Evolutionary conservation across 2,888 invertebrate species (phyloP), one percentile per base, ranked within the genome.

Genomic region (Drosophila conformis): DNA sequence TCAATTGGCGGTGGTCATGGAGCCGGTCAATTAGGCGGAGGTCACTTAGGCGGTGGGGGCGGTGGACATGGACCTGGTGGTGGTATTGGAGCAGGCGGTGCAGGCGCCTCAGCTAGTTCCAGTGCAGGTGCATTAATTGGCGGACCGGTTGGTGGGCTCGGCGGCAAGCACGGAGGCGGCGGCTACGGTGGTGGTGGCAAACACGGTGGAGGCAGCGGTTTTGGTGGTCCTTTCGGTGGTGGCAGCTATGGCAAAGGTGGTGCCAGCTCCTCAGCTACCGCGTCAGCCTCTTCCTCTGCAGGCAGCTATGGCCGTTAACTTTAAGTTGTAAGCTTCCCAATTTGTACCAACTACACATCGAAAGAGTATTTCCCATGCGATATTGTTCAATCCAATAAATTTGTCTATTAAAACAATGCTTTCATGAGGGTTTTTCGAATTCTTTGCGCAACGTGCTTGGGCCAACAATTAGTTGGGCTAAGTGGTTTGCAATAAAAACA

Each of bases 261-360:
- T 35, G 73, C 83, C 35, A 73, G 70, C 42, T 60, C 87, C 10
- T 76, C 81, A 33, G 76, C 83, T 10, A 48, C 76, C 4, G 70
- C 83, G 4, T 49, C 73, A 46, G 57, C 78, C 13, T 21, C 72
- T 11, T 36, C 77, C 10, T 40, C 70, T 6, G 35, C 64, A 3
- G 70, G 74, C 46, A n/a, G 78, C 70, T 40, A 73, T 42, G 54
- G 75, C 27, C 53, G 78, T 74, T 59, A 80, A 57, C 40, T 51
- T 46, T 59, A 70, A 48, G 31, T n/a, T 25, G 11, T 35, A 40
- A 61, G 27, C 21, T 42, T 40, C 21, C 7, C 48, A 21, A 48
- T 59, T 53, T 54, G 36, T 13, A 21, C 35, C 38, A 60, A 63
- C 36, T 31, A 2, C 25, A 25, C 38, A 57, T 61, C 51, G 21